Percentiles rank a stretch among this genome's conserved stretches.
Evolutionary conservation across 2,113 vertebrate species (phyloP).

Genomic region (Larimichthys polyactis): DNA sequence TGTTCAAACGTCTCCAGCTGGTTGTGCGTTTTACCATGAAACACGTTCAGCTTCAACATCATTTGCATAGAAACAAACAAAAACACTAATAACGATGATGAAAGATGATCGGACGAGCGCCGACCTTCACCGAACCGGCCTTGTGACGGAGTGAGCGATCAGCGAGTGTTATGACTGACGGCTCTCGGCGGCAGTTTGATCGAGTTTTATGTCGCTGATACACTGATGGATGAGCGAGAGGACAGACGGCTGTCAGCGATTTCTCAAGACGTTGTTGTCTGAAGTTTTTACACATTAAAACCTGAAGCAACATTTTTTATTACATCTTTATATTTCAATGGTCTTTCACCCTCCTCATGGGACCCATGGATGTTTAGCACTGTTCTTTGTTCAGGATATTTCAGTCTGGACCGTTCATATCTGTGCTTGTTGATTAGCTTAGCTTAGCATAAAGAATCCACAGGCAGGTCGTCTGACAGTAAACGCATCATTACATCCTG

Average conservation of each 20-base stretch:
- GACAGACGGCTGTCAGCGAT: neutral
- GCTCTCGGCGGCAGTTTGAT: constrained; percentile 3
- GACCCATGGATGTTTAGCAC: too few relatives aligned
- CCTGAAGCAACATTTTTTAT: neutral
- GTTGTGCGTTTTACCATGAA: neutral
- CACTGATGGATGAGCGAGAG: constrained; percentile 17
- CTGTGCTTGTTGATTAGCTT: too few relatives aligned
- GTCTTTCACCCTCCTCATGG: too few relatives aligned
- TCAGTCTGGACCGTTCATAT: too few relatives aligned
- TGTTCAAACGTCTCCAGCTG: neutral
- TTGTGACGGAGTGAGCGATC: constrained; percentile 10
- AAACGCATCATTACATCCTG: too few relatives aligned
- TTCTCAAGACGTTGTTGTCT: neutral
- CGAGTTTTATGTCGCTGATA: neutral
- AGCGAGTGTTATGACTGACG: constrained; percentile 4
- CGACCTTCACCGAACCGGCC: neutral
- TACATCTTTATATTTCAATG: too few relatives aligned
- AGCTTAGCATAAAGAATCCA: too few relatives aligned
- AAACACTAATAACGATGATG: neutral
- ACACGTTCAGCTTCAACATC: neutral
- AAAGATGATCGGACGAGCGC: accelerated
- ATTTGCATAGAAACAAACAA: neutral
- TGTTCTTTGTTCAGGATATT: too few relatives aligned
- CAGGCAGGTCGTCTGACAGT: too few relatives aligned
- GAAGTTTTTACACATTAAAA: neutral